phyloP scores from a whole-genome alignment of 35 echinoderm and acorn worm genomes.

The Eucidaris tribuloides region DNA sequence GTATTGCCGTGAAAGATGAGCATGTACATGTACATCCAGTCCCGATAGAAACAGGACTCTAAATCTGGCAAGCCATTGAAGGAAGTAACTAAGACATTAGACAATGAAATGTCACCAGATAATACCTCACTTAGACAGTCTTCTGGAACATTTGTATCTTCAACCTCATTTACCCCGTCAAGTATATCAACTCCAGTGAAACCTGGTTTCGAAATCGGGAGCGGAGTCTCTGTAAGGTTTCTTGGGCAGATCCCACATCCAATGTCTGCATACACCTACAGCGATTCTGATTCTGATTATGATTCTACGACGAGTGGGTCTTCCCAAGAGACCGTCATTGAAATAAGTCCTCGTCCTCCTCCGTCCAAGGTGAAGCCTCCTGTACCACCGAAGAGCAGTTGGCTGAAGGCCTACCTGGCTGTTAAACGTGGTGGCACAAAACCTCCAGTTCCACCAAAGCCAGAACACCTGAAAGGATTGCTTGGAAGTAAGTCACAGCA shows the following conservation, averaged over 20 bases:
- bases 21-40: too few relatives aligned
- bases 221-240: slow-evolving; percentile 6
- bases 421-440: not conserved
- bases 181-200: too few relatives aligned
- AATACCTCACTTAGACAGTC: too few relatives aligned
- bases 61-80: too few relatives aligned
- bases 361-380: not conserved
- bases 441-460: slow-evolving; percentile 16
- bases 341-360: not conserved
- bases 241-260: not conserved
- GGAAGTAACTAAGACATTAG: too few relatives aligned
- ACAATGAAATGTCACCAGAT: too few relatives aligned
- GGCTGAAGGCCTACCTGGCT: not conserved
- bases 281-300: slow-evolving; percentile 16
- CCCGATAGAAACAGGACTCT: too few relatives aligned
- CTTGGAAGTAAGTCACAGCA: too few relatives aligned
- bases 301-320: slow-evolving; percentile 22
- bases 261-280: slow-evolving; percentile 25
- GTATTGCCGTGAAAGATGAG: too few relatives aligned
- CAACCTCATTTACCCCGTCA: too few relatives aligned
- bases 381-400: not conserved
- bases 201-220: not conserved
- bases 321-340: not conserved
- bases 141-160: too few relatives aligned
- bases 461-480: not conserved